Evolutionary conservation across 1,140 invertebrate species (phyloP), one percentile per base, ranked within the genome.

Genomic region (Drosophila lowei): DNA sequence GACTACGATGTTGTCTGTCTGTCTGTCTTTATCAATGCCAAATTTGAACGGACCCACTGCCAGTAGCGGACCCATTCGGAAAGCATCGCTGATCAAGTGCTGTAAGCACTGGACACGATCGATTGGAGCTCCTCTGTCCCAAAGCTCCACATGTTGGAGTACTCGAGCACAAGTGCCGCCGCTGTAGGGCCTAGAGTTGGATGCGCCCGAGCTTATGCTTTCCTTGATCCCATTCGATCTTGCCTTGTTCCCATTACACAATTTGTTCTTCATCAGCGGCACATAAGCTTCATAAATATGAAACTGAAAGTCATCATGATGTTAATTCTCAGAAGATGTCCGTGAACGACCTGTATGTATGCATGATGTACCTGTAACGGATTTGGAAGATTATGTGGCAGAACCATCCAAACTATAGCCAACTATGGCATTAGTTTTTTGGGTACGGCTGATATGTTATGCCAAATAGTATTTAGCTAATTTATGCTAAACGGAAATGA

Each of bases 1-100:
- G 25, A 65, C 65, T 54, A 25, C 43, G 30, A 41, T 59, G 74
- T 60, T 50, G 46, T 46, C 48, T 59, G 58, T 72, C 59, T 71
- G 61, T 48, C 48, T n/a, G 62, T 58, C 81, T 63, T 80, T 85
- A 85, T 85, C 80, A 85, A 85, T 85, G 80, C 80, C 80, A 85
- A 85, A 85, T 77, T 77, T 49, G 28, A 59, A 58, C 53, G 57
- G 52, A 7, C 7, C 8, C 28, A 30, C 6, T 55, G 59, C 23
- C 55, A 65, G 70, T 54, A 8, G 9, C 13, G 16, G 42, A 30
- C 28, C n/a, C 25, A 60, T 55, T 53, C 66, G 30, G 30, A 68
- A 80, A 79, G 79, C 78, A 72, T 18, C n/a, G 60, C 58, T 64
- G 64, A 84, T 76, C 65, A 65, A 78, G 54, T 48, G 59, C 34